Percentiles rank a stretch among this genome's conserved stretches.
These are phyloP conservation scores for Nettapus auritus DNA, from an alignment of 2,113 vertebrate species.

Conservation along the genomic window DNA sequence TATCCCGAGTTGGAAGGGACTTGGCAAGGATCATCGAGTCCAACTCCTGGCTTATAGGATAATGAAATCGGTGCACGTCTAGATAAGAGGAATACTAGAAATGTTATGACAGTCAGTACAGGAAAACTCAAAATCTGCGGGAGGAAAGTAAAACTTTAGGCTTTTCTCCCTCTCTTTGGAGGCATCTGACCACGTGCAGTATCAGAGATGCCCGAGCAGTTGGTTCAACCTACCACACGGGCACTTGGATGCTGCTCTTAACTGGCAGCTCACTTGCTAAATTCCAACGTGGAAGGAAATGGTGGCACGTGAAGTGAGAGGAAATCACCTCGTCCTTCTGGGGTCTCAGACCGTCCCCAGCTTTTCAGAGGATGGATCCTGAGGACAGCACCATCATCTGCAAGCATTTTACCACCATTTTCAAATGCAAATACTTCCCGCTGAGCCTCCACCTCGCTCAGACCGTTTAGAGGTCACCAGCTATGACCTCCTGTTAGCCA, in stretches of 20 bases:
- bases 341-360: fast-evolving
- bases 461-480: conserved; percentile 35
- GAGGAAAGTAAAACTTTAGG: not conserved
- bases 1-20: too few relatives aligned
- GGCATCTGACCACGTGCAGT: not conserved
- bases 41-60: not conserved
- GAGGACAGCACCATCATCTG: not conserved
- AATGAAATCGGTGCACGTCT: not conserved
- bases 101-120: not conserved
- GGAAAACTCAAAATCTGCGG: not conserved
- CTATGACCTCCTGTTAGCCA: conserved; percentile 30
- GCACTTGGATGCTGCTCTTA: not conserved
- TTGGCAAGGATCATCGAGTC: too few relatives aligned
- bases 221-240: not conserved
- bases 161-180: not conserved
- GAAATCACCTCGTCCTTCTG: not conserved
- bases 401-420: not conserved
- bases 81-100: not conserved
- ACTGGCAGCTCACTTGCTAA: not conserved
- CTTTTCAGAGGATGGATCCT: not conserved
- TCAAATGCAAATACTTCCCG: not conserved
- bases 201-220: not conserved
- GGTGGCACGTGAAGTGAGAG: not conserved
- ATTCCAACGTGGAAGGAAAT: not conserved
- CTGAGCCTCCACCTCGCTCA: not conserved